phyloP scores from a whole-genome alignment of 2,797 vertebrate genomes.

The Lutjanus argentimaculatus region DNA sequence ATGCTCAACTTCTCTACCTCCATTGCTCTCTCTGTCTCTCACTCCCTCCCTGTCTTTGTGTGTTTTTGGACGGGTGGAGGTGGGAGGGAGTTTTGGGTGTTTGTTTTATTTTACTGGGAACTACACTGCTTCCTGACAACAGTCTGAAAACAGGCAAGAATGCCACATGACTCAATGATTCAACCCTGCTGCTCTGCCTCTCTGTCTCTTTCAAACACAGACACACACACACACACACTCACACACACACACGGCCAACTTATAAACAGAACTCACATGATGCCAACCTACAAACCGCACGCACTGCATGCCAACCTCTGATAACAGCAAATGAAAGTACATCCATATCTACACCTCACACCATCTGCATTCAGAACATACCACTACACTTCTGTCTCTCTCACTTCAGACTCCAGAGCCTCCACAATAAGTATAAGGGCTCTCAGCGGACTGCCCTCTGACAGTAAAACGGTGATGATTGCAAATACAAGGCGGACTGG shows the following conservation, averaged over 20 bases:
- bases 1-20: background rate
- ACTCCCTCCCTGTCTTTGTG: constrained; percentile 39
- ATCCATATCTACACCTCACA: constrained; percentile 72
- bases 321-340: constrained; percentile 75
- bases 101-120: constrained; percentile 79
- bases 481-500: constrained; percentile 87
- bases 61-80: constrained; percentile 45
- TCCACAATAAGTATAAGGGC: constrained; percentile 83
- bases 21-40: constrained; percentile 14
- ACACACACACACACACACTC: constrained; percentile 29
- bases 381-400: constrained; percentile 63
- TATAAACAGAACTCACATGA: constrained; percentile 77
- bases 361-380: constrained; percentile 73
- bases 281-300: constrained; percentile 68
- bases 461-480: constrained; percentile 91
- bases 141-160: constrained; percentile 85
- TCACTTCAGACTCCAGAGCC: constrained; percentile 79
- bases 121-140: constrained; percentile 85
- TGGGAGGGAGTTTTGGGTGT: constrained; percentile 58
- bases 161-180: constrained; percentile 84
- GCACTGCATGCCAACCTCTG: constrained; percentile 70
- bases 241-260: constrained; percentile 51
- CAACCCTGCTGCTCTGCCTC: constrained; percentile 69
- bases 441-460: constrained; percentile 85
- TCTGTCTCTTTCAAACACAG: constrained; percentile 39